These are phyloP conservation scores for Scaptomyza graminum DNA, from an alignment of 1,140 invertebrate species.

Conservation along the genomic window DNA sequence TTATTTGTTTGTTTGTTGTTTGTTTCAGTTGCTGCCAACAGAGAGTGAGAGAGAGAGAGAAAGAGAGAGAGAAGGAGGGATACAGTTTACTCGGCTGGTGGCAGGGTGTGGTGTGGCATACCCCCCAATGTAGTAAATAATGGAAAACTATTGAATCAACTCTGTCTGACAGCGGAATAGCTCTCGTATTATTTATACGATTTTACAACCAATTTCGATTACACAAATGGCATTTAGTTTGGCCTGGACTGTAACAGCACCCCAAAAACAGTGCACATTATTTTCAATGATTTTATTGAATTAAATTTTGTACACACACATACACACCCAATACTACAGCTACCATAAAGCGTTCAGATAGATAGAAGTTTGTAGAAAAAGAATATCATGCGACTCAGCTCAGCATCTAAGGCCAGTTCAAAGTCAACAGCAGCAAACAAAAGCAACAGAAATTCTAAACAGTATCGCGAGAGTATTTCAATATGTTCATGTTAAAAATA, in stretches of 20 bases:
- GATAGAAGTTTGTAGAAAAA: no score
- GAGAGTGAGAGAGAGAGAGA: no score
- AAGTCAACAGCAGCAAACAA: constrained; percentile 14
- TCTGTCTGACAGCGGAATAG: not conserved
- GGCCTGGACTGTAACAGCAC: not conserved
- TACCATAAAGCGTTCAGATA: not conserved
- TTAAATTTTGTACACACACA: constrained; percentile 39
- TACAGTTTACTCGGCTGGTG: not conserved
- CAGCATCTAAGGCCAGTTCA: constrained; percentile 15
- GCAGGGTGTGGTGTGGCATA: not conserved
- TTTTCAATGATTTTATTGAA: constrained; percentile 51
- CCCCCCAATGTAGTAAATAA: not conserved
- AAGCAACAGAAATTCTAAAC: constrained; percentile 8
- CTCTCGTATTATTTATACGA: constrained; percentile 14
- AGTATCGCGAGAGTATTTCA: constrained; percentile 3
- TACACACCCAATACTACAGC: not conserved
- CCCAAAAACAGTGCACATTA: constrained; percentile 20
- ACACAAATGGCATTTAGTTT: constrained; percentile 16
- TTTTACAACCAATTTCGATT: constrained; percentile 16
- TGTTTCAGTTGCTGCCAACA: not conserved
- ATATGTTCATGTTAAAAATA: not conserved
- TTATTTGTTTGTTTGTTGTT: constrained; percentile 5
- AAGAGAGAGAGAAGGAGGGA: no score
- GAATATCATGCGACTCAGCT: not conserved
- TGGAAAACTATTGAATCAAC: not conserved